Base-by-base conservation (phyloP, 2,113 vertebrate genomes). In the Alouatta palliata region DNA sequence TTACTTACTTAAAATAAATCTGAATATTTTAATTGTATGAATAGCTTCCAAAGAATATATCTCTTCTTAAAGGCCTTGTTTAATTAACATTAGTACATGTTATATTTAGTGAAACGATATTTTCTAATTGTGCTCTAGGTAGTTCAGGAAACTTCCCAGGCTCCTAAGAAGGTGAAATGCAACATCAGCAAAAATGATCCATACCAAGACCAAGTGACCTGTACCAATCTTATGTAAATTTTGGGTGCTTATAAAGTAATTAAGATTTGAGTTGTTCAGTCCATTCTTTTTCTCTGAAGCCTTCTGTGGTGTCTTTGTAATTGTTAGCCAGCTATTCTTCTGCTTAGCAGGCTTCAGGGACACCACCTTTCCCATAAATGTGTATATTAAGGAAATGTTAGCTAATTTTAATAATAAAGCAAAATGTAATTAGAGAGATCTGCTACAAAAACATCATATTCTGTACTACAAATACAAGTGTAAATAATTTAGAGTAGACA, bases 401-500 rank as follows among this genome's bases (percentile, higher is more conserved):
- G 52, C 49, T 71, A 76, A 82, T 87, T 90, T 97, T 56, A 92
- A 49, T 85, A 96, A 70, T 80, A 97, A 86, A 96, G 47, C 82
- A 96, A 52, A 91, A 91, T 47, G 3, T 89, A 95, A 92, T 95
- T 92, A 91, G 92, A 91, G 45, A 89, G 11, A 16, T 76, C 82
- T 96, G 37, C 82, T 58, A 4, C 21, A 73, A 32, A 94, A 92
- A 84, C 71, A 64, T 70, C 49, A 32, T 70, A 68, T 68, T 40
- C n/a, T 92, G 84, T 49, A 23, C 89, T 93, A 73, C 47, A 97
- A 88, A 97, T 91, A 68, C 77, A 93, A 95, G 93, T 83, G 84
- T 90, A 94, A 89, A 88, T 96, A 86, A 94, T 94, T 43, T 94
- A 82, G 49, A 81, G 96, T 94, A 94, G 56, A 89, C 49, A 32